Evolutionary conservation across 1,140 invertebrate genomes (phyloP), one percentile per base, ranked within the genome.

Genomic region (Ips typographus): DNA sequence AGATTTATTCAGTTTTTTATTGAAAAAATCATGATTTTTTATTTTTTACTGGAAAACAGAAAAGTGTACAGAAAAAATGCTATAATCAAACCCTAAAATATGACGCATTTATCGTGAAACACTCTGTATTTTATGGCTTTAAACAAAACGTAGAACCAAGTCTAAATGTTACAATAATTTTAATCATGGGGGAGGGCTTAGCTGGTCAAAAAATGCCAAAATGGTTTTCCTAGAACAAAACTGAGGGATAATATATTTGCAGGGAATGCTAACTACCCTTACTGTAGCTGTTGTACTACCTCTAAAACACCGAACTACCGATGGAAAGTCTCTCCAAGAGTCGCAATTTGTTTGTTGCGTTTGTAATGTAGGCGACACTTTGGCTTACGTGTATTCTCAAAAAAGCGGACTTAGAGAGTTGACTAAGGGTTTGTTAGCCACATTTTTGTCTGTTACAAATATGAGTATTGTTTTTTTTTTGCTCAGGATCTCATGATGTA

Each of bases 321-420:
- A 68, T 2, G 57, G 47, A 41, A 65, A 60, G 41, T 49, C 40
- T 8, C 44, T 8, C 7, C 61, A 72, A 4, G 70, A 72, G 22
- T 67, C 83, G 80, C 85, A 88, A 75, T 94, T 87, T 81, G 87
- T 93, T 59, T 92, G 92, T 5, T 97, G 95, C 80, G 89, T 91
- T 43, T 94, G 94, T 75, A 96, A 96, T 80, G 93, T 96, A 37
- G 94, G 94, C 1, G 94, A 96, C 78, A 94, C 91, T 71, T 83
- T 95, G 71, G 94, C 92, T 36, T 96, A 94, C 76, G 90, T 96
- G 60, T 95, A 94, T 81, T 94, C 90, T 68, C 85, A 87, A 77
- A 85, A 87, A 72, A 83, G 89, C 81, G 93, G 90, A 41, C 89
- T 90, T 52, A 83, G 88, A 65, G 93, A 89, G 82, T 82, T 91